Evolutionary conservation across 2,797 vertebrate species (phyloP), one percentile per base, ranked within the genome.

Genomic region (Coranthus polyacanthus): DNA sequence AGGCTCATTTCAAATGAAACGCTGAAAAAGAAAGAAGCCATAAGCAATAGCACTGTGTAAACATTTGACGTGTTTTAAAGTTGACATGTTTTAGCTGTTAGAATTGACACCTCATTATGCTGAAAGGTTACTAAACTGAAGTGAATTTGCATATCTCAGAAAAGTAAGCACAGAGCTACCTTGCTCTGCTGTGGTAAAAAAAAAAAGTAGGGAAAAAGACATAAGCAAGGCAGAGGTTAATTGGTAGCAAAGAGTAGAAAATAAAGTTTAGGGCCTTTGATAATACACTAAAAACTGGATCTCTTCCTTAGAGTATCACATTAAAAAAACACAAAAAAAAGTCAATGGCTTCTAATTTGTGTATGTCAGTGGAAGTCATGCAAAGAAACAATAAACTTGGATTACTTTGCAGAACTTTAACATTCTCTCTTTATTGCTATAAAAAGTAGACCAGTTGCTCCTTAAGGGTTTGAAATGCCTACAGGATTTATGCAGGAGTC

Each of bases 391-490:
- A 39, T 44, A 4, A 43, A 55, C 34, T 5, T 41, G 39, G 5
- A 21, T 21, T 17, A 46, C 3, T 71, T 68, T 58, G 32, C 46
- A 38, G 8, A 29, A 29, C 26, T 29, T 29, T 8, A 29, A 10
- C 22, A 12, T 17, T 51, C 18, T 68, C 43, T 43, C 7, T 58
- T 78, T 26, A 60, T 22, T 21, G 34, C 65, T 65, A 55, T 79
- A 54, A 82, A 88, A 86, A 58, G 58, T 72, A 61, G 49, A 84
- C 92, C 75, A 81, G 74, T 88, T 6, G 24, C 65, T 63, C 66
- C 82, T 79, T 82, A 88, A 85, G 81, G 73, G 68, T 92, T 91
- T 84, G 56, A 79, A 90, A 77, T 58, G 80, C 79, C 82, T 85
- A 62, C 73, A 55, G 76, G 75, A 84, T 90, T 87, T 83, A 83